Percentiles rank a stretch among this genome's conserved stretches.
Conservation (phyloP, 2,888 invertebrate species). For the Cordilura impudica region DNA sequence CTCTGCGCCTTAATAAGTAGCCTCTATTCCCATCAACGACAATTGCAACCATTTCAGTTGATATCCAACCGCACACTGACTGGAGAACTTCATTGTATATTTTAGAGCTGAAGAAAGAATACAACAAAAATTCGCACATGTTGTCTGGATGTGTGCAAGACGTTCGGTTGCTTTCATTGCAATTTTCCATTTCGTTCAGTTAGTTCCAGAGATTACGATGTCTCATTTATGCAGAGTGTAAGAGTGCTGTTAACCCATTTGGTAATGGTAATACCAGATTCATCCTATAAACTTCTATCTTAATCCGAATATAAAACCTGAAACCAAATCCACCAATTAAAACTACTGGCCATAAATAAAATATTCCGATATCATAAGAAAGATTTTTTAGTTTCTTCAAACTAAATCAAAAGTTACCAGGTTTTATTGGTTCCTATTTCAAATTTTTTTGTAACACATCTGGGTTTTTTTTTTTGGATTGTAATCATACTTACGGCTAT, state of each 20-base stretch:
- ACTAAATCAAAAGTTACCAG: no score
- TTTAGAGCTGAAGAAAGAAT: constrained; percentile 40
- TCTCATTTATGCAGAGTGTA: neutral
- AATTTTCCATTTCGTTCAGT: constrained; percentile 35
- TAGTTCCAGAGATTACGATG: neutral
- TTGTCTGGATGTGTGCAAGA: constrained; percentile 25
- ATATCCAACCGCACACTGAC: constrained; percentile 62
- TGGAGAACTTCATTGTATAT: constrained; percentile 52
- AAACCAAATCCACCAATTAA: no score
- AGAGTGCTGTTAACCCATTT: neutral
- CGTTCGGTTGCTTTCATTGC: constrained; percentile 13
- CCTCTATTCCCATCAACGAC: constrained; percentile 37
- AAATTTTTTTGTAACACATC: no score
- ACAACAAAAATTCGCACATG: constrained; percentile 24
- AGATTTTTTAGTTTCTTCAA: no score
- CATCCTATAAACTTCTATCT: no score
- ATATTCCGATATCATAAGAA: no score
- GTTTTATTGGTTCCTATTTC: no score
- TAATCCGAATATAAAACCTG: no score
- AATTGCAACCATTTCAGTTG: constrained; percentile 60
- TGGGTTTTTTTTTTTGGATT: no score
- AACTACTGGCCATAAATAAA: no score
- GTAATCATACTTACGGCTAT: no score
- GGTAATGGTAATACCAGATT: neutral
- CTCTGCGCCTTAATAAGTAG: constrained; percentile 43